Conservation (phyloP, 92 coral and sea anemone species). For the Umimayanthus chanpuru region DNA sequence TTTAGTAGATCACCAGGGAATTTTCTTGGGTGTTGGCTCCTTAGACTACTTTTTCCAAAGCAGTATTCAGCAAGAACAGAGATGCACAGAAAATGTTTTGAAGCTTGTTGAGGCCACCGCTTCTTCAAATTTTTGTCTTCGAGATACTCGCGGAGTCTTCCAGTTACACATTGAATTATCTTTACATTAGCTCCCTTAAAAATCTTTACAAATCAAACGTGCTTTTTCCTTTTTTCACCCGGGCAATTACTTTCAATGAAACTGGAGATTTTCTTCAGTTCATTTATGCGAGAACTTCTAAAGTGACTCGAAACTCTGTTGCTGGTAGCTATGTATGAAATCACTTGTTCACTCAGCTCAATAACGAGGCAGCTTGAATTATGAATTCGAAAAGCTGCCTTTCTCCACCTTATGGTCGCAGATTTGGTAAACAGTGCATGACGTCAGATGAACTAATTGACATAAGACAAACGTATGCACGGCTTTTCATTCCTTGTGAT, state of each 20-base stretch:
- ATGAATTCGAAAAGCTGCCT: neutral
- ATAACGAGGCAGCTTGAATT: neutral
- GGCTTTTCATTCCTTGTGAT: neutral
- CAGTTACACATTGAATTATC: no score
- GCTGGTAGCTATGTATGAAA: no score
- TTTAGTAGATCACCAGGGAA: neutral
- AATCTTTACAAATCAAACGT: no score
- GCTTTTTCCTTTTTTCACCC: no score
- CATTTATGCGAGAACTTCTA: neutral
- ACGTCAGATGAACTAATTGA: slow-evolving; percentile 24
- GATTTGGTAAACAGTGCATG: neutral
- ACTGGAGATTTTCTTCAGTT: neutral
- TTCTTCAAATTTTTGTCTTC: neutral
- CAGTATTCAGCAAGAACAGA: neutral
- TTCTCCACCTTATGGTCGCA: neutral
- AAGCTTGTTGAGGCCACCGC: neutral
- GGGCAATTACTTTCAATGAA: no score
- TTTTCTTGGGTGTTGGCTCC: neutral
- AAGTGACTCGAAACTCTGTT: neutral
- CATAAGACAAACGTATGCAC: neutral
- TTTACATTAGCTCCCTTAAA: no score
- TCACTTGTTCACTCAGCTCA: neutral
- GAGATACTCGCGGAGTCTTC: neutral
- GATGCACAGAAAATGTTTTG: neutral
- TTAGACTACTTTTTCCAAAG: neutral